Evolutionary conservation across 2,888 invertebrate genomes (phyloP).

Genomic region (Microctonus brassicae): DNA sequence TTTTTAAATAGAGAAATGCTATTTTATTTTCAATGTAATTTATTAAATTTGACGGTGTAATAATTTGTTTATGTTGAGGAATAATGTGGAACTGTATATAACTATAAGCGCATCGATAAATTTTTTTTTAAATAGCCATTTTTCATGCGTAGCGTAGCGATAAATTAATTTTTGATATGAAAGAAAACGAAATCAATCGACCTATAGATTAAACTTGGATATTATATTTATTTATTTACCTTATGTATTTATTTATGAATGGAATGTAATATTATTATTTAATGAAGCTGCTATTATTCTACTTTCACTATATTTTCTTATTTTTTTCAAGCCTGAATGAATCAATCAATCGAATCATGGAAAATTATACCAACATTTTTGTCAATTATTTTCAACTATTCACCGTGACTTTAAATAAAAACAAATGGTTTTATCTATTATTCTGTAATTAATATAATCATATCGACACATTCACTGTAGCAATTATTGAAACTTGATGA

Average conservation of each 20-base stretch:
- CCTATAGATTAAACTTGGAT: neutral
- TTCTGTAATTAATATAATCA: neutral
- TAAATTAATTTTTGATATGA: neutral
- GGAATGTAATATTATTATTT: neutral
- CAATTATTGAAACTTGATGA: neutral
- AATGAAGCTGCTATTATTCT: neutral
- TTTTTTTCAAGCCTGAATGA: constrained; percentile 18
- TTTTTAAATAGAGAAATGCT: neutral
- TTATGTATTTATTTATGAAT: too few relatives aligned
- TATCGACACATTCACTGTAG: neutral
- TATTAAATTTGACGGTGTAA: neutral
- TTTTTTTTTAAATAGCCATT: neutral
- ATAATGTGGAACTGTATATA: neutral
- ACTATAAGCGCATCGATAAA: neutral
- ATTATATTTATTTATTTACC: too few relatives aligned
- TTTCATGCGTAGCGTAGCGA: neutral
- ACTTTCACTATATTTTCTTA: constrained; percentile 21
- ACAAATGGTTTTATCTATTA: too few relatives aligned
- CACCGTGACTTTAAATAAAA: too few relatives aligned
- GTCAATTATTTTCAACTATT: neutral
- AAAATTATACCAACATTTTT: neutral
- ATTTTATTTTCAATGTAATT: neutral
- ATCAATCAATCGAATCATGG: neutral
- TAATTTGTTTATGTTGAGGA: neutral
- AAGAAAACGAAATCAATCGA: neutral